phyloP scores from a whole-genome alignment of 2,113 vertebrate genomes.

The Proteles cristata region DNA sequence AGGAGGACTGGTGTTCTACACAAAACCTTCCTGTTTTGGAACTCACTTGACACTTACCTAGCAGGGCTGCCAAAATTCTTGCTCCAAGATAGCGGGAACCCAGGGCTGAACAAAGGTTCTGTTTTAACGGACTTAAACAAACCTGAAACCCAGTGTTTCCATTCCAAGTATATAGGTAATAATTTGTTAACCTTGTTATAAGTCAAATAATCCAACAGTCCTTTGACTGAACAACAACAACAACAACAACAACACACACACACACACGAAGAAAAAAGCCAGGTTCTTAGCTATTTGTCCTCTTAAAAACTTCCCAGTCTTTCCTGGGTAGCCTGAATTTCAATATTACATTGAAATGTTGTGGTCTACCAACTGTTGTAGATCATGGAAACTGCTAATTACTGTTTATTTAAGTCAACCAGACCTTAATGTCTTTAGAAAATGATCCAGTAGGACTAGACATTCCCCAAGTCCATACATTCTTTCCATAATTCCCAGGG shows the following conservation, averaged over 20 bases:
- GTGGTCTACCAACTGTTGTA: background rate
- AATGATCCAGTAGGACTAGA: background rate
- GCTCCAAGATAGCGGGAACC: constrained; percentile 61
- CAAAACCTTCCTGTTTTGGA: constrained; percentile 42
- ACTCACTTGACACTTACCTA: background rate
- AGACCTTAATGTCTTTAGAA: background rate
- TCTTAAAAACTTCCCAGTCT: background rate
- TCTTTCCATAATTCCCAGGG: background rate
- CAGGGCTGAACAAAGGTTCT: constrained; percentile 57
- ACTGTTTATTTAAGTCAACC: background rate
- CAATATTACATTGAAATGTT: background rate
- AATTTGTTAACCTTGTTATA: constrained; percentile 55
- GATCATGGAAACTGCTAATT: background rate
- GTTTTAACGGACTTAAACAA: constrained; percentile 37
- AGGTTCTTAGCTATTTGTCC: background rate
- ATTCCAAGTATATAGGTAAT: constrained; percentile 49
- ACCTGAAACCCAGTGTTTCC: background rate
- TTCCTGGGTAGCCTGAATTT: background rate
- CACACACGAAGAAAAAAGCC: background rate
- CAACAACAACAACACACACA: background rate
- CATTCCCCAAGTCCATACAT: background rate
- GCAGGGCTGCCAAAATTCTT: constrained; percentile 21
- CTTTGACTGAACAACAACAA: background rate
- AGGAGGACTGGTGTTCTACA: background rate
- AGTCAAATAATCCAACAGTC: constrained; percentile 16